Percentiles rank a stretch among this genome's conserved stretches.
Conservation (phyloP, 2,888 invertebrate genomes). For the Agonopterix subpropinquella region DNA sequence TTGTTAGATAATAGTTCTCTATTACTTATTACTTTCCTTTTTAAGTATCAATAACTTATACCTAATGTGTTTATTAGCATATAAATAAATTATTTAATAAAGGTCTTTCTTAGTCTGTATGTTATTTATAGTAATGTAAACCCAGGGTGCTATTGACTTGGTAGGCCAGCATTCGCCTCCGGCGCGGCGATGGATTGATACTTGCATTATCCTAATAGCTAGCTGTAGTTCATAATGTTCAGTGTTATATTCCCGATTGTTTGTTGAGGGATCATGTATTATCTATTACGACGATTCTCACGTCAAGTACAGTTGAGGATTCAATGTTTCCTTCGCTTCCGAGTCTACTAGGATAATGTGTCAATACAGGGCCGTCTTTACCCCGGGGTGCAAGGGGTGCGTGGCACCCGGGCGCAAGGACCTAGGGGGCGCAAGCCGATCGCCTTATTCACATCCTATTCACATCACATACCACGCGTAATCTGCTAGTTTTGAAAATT, state of each 20-base stretch:
- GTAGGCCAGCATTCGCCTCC: constrained; percentile 1
- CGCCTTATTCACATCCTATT: too few species aligned
- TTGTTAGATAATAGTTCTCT: constrained; percentile 37
- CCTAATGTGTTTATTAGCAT: constrained; percentile 25
- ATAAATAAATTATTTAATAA: constrained; percentile 20
- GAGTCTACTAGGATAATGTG: neutral
- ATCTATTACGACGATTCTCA: neutral
- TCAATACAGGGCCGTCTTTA: too few species aligned
- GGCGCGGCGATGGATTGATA: too few species aligned
- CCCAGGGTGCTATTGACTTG: constrained; percentile 55
- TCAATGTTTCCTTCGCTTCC: neutral
- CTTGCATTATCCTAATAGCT: too few species aligned
- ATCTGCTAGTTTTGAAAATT: too few species aligned
- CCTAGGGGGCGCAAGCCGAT: too few species aligned
- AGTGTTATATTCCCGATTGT: too few species aligned
- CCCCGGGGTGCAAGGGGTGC: too few species aligned
- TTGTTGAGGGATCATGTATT: neutral
- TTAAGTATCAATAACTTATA: constrained; percentile 31
- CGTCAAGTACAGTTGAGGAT: neutral
- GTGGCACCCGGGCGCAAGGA: too few species aligned
- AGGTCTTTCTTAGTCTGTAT: constrained; percentile 17
- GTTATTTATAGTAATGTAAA: constrained; percentile 19
- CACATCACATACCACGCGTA: too few species aligned
- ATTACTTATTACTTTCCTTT: constrained; percentile 21
- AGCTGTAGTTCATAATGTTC: too few species aligned